Evolutionary conservation across 2,113 vertebrate species (phyloP).

Genomic region (Motacilla tschutschensis): DNA sequence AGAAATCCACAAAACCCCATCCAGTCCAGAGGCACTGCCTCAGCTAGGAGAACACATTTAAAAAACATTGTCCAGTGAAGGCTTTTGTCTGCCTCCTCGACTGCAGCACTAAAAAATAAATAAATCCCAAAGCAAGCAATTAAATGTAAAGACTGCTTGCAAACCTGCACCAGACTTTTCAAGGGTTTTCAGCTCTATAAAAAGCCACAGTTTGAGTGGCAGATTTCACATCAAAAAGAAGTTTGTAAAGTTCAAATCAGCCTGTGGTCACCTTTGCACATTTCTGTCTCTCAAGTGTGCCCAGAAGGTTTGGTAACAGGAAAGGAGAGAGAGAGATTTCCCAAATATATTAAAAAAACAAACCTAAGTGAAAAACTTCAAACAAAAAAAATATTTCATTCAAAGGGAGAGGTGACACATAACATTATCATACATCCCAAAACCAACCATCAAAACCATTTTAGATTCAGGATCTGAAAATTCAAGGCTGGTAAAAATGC

Average conservation of each 20-base stretch:
- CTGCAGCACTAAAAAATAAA: background rate
- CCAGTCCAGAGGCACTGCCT: background rate
- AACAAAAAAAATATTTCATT: background rate
- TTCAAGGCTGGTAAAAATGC: background rate
- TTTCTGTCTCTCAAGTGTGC: background rate
- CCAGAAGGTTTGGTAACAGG: background rate
- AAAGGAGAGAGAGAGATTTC: background rate
- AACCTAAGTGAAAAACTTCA: background rate
- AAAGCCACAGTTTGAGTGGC: background rate
- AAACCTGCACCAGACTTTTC: background rate
- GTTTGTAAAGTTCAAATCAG: background rate
- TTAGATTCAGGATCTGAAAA: background rate
- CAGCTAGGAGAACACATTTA: background rate
- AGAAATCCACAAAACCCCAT: background rate
- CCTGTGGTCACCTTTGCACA: background rate
- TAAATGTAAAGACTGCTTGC: background rate
- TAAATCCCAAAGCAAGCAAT: background rate
- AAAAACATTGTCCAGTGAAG: background rate
- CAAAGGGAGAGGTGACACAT: background rate
- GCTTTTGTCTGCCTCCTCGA: background rate
- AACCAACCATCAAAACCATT: background rate
- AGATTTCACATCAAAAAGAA: background rate
- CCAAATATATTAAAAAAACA: rapidly evolving
- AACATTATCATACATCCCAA: background rate
- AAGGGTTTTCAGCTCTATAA: background rate